Percentiles rank a stretch among this genome's conserved stretches.
Conservation (phyloP, 2,888 invertebrate species). For the Nymphalis polychloros region DNA sequence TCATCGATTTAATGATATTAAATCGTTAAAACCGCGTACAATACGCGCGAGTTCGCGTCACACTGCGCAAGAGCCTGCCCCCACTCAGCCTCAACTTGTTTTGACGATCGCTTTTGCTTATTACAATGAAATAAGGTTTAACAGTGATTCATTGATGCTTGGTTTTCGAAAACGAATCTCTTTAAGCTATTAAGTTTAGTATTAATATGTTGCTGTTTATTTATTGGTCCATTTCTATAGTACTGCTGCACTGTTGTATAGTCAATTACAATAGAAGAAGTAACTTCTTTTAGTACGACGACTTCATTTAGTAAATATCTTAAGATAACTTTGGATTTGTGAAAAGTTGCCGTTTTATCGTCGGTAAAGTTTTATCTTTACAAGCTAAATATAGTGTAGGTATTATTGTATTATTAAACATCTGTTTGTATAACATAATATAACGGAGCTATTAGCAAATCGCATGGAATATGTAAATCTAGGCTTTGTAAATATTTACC, state of each 20-base stretch:
- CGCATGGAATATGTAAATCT: too few species aligned
- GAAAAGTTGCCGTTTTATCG: too few species aligned
- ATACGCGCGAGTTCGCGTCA: constrained; percentile 50
- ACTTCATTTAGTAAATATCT: too few species aligned
- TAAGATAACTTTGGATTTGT: too few species aligned
- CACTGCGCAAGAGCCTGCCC: constrained; percentile 65
- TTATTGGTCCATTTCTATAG: neutral
- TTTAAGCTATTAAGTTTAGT: neutral
- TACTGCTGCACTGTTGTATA: neutral
- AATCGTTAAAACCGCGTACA: constrained; percentile 61
- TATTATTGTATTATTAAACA: too few species aligned
- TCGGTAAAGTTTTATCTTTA: too few species aligned
- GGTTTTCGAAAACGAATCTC: constrained; percentile 21
- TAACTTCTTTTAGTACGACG: too few species aligned
- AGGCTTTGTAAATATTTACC: too few species aligned
- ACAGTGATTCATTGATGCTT: constrained; percentile 2
- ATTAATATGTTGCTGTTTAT: neutral
- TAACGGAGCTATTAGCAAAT: too few species aligned
- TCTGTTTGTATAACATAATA: too few species aligned
- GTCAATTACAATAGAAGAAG: too few species aligned
- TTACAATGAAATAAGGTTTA: constrained; percentile 28
- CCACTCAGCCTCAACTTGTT: constrained; percentile 44
- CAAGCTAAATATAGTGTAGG: too few species aligned
- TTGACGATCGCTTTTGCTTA: constrained; percentile 21
- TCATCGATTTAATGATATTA: constrained; percentile 54